phyloP scores from a whole-genome alignment of 2,888 invertebrate species.

The Ferdinandea cuprea region DNA sequence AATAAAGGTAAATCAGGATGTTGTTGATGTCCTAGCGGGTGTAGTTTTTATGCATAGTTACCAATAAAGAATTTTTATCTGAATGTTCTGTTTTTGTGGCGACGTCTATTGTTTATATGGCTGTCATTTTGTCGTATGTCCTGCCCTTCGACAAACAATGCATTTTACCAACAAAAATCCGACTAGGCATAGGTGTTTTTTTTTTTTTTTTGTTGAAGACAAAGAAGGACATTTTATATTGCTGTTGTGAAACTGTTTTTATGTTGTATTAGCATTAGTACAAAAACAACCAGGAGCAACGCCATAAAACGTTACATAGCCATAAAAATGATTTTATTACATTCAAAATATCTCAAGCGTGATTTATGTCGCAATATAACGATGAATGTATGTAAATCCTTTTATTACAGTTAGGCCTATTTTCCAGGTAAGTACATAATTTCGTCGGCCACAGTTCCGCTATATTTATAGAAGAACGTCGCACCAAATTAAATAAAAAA shows the following conservation, averaged over 20 bases:
- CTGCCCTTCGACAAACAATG: not conserved
- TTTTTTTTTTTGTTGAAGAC: too few relatives aligned
- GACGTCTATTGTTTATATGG: not conserved
- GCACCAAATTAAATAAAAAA: too few relatives aligned
- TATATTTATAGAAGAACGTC: too few relatives aligned
- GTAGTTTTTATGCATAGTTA: too few relatives aligned
- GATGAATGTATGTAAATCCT: constrained; percentile 38
- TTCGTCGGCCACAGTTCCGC: too few relatives aligned
- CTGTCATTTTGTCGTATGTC: not conserved
- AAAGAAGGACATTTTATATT: not conserved
- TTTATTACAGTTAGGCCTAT: constrained; percentile 40
- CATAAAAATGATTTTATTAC: constrained; percentile 59
- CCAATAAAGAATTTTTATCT: too few relatives aligned
- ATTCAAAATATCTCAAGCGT: constrained; percentile 42
- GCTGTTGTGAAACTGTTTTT: not conserved
- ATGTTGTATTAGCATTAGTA: not conserved
- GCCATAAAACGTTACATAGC: constrained; percentile 46
- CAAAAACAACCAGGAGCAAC: constrained; percentile 18
- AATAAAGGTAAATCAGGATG: not conserved
- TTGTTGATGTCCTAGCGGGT: not conserved
- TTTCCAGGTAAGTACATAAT: not conserved
- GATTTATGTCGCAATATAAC: constrained; percentile 59
- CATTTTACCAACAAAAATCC: too few relatives aligned
- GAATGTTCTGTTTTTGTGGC: too few relatives aligned
- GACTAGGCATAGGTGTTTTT: too few relatives aligned